Conservation (phyloP, 2,797 vertebrate genomes). For the Pseudochromis fuscus region DNA sequence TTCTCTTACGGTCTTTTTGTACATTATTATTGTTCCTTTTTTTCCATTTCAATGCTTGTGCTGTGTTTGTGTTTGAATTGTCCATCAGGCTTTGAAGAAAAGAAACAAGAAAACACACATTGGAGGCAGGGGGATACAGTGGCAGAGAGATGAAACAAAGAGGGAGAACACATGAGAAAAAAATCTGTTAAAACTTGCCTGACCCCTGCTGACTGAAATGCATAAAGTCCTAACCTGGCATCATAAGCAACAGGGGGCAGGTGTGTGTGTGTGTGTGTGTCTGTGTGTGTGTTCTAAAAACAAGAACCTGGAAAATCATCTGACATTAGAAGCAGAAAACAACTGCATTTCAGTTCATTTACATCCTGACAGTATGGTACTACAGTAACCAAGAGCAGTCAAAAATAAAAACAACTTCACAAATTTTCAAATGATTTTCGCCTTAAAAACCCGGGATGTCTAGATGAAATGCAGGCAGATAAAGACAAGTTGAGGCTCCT, state of each 20-base stretch:
- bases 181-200: slow-evolving; percentile 61
- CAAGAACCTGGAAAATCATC: slow-evolving; percentile 39
- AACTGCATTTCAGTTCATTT: slow-evolving; percentile 50
- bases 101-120: neutral
- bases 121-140: slow-evolving; percentile 56
- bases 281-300: slow-evolving; percentile 35
- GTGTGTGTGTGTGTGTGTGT: neutral
- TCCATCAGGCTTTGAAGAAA: slow-evolving; percentile 70
- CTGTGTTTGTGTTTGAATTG: slow-evolving; percentile 86
- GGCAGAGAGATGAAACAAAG: slow-evolving; percentile 49
- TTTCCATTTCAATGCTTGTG: slow-evolving; percentile 82
- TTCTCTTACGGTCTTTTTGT: slow-evolving; percentile 88
- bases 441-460: slow-evolving; percentile 8
- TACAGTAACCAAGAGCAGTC: slow-evolving; percentile 41
- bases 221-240: slow-evolving; percentile 53
- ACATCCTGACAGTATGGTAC: slow-evolving; percentile 47
- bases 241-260: slow-evolving; percentile 8
- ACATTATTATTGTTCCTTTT: slow-evolving; percentile 89
- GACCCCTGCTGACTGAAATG: slow-evolving; percentile 77
- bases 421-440: slow-evolving; percentile 5
- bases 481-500: neutral
- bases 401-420: slow-evolving; percentile 42
- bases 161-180: slow-evolving; percentile 46
- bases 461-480: slow-evolving; percentile 3
- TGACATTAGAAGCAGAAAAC: slow-evolving; percentile 34